Conservation (phyloP, 2,113 vertebrate genomes). For the Rhea americana region DNA sequence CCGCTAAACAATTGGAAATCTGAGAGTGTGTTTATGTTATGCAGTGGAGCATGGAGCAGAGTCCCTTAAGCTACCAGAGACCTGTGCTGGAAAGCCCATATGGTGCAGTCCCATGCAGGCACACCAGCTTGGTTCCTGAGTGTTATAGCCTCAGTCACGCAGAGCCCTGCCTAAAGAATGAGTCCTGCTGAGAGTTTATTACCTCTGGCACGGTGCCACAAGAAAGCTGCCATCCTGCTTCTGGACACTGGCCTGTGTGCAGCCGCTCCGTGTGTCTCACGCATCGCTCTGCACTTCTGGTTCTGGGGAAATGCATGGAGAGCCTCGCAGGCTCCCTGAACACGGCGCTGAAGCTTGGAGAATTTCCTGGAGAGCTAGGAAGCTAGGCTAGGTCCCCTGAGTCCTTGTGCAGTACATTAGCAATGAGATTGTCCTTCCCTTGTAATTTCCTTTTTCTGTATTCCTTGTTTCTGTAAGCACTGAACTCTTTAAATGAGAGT, state of each 20-base stretch:
- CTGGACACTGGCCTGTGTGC: constrained; percentile 11
- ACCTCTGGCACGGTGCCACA: not conserved
- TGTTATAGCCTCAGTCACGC: fast-evolving
- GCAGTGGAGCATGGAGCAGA: not conserved
- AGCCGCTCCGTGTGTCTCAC: not conserved
- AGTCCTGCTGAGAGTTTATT: constrained; percentile 17
- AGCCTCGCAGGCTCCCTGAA: not conserved
- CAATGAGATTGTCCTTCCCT: not conserved
- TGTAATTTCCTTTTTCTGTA: not conserved
- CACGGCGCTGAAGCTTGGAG: not conserved
- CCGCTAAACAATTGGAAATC: not conserved
- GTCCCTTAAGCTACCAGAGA: not conserved
- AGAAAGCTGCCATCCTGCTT: not conserved
- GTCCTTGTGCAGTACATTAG: not conserved
- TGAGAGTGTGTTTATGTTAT: constrained; percentile 19
- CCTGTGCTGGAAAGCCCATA: not conserved
- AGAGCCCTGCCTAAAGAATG: constrained; percentile 1
- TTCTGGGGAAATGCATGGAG: not conserved
- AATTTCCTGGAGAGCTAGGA: not conserved
- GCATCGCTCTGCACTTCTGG: not conserved
- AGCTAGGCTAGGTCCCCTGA: not conserved
- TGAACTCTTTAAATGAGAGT: not conserved
- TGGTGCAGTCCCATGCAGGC: not conserved
- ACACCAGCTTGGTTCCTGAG: not conserved
- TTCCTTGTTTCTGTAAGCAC: not conserved